Evolutionary conservation across 2,113 vertebrate species (phyloP).

Genomic region (Prionailurus viverrinus): DNA sequence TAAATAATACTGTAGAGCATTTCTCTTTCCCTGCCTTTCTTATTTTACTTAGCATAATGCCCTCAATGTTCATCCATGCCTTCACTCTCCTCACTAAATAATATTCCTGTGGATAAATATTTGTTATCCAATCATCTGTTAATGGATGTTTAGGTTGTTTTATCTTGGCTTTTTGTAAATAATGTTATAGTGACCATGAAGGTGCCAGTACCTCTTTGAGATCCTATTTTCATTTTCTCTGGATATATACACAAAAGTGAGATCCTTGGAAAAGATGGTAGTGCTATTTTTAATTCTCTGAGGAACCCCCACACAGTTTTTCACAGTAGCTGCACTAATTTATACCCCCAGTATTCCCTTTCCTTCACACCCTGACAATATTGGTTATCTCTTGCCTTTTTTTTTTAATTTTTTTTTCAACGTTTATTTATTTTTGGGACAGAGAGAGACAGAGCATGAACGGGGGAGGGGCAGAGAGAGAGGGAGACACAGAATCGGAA

Average conservation of each 20-base stretch:
- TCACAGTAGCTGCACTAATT: background rate
- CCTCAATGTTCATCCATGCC: background rate
- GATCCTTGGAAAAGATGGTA: background rate
- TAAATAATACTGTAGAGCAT: background rate
- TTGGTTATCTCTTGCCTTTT: background rate
- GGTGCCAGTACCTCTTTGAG: background rate
- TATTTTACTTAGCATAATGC: background rate
- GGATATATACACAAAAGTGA: background rate
- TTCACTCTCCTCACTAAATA: background rate
- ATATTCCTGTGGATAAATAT: background rate
- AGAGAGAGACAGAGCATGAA: too few relatives aligned
- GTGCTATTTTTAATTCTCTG: background rate
- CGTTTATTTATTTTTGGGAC: too few relatives aligned
- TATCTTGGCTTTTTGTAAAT: background rate
- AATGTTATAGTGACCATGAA: background rate
- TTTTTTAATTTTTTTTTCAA: too few relatives aligned
- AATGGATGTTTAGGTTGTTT: background rate
- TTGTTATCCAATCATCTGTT: background rate
- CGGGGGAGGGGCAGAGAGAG: too few relatives aligned
- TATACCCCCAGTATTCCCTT: background rate
- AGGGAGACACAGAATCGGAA: too few relatives aligned
- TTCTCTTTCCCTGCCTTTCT: background rate
- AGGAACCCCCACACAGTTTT: background rate
- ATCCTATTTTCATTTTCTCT: background rate
- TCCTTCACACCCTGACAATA: background rate